These are phyloP conservation scores for Bhutanitis thaidina DNA, from an alignment of 2,888 invertebrate species.

Conservation along the genomic window DNA sequence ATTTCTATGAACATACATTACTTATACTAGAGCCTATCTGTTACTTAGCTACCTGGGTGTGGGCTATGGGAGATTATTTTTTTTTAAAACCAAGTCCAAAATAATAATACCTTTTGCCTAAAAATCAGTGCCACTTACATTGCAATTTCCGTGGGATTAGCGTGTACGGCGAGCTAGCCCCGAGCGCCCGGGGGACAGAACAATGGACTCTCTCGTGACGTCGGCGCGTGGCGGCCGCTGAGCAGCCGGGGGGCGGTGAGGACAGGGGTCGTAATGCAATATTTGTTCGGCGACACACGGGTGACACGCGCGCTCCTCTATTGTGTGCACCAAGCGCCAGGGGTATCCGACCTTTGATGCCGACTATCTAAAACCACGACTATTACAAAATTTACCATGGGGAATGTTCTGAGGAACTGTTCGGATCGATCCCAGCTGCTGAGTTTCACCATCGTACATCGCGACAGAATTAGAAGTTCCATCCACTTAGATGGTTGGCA, in stretches of 20 bases:
- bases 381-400: too few species aligned
- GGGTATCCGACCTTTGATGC: conserved; percentile 40
- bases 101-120: conserved; percentile 23
- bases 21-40: too few species aligned
- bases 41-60: too few species aligned
- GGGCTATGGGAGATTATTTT: too few species aligned
- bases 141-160: conserved; percentile 60
- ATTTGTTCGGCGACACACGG: conserved; percentile 75
- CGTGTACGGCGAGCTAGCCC: conserved; percentile 62
- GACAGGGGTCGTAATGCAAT: conserved; percentile 58
- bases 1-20: too few species aligned
- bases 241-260: conserved; percentile 23
- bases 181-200: conserved; percentile 38
- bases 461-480: too few species aligned
- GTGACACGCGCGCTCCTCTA: conserved; percentile 62
- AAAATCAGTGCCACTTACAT: conserved; percentile 53
- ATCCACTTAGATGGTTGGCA: too few species aligned
- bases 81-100: too few species aligned
- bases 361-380: too few species aligned
- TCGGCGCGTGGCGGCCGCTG: conserved; percentile 36
- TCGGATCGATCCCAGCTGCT: too few species aligned
- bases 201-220: conserved; percentile 51
- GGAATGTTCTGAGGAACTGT: too few species aligned
- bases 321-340: conserved; percentile 63
- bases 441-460: too few species aligned